Evolutionary conservation across 2,888 invertebrate species (phyloP).

Genomic region (Rhamphomyia laevipes): DNA sequence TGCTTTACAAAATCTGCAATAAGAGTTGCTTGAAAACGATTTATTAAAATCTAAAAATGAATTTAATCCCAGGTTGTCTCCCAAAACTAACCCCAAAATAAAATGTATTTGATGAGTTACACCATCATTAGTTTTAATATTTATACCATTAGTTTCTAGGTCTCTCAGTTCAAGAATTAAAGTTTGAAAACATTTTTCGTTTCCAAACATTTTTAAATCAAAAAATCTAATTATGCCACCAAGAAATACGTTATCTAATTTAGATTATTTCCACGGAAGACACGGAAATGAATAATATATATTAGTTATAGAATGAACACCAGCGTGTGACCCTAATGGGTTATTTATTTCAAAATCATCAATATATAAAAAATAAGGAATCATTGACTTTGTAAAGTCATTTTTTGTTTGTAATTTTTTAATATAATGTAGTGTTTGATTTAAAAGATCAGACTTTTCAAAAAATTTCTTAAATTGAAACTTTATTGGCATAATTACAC

Average conservation of each 20-base stretch:
- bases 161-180: conserved; percentile 18
- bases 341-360: not conserved
- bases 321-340: not conserved
- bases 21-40: conserved; percentile 18
- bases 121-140: conserved; percentile 8
- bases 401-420: not conserved
- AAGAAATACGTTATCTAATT: not conserved
- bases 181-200: conserved; percentile 16
- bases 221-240: conserved; percentile 14
- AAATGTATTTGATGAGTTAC: conserved; percentile 9
- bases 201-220: conserved; percentile 20
- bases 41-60: conserved; percentile 11
- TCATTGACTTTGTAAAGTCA: not conserved
- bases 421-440: not conserved
- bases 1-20: conserved; percentile 21
- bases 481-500: not conserved
- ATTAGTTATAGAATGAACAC: not conserved
- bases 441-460: not conserved
- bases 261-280: not conserved
- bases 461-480: not conserved
- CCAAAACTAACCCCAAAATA: conserved; percentile 12
- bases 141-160: conserved; percentile 17
- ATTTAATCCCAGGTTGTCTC: conserved; percentile 11
- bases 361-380: not conserved
- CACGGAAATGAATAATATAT: not conserved